Percentiles rank a stretch among this genome's conserved stretches.
phyloP scores from a whole-genome alignment of 2,113 vertebrate species.

The Motacilla alba region DNA sequence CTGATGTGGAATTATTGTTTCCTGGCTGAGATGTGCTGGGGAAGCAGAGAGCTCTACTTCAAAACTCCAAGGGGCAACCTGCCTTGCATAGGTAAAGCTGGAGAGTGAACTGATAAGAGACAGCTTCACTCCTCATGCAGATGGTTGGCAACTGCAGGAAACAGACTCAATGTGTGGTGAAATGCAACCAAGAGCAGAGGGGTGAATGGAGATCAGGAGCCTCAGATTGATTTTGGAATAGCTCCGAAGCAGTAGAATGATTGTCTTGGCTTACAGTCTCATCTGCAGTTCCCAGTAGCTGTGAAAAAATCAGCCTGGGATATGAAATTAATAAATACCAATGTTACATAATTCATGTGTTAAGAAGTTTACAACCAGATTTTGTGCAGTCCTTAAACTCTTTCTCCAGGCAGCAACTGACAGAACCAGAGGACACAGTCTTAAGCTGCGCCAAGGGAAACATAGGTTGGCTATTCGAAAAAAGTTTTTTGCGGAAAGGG shows the following conservation, averaged over 20 bases:
- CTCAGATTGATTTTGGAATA: neutral
- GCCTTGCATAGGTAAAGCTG: neutral
- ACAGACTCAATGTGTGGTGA: neutral
- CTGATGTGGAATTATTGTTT: constrained; percentile 28
- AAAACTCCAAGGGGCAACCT: neutral
- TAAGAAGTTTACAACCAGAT: neutral
- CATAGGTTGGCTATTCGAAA: neutral
- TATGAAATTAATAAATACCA: neutral
- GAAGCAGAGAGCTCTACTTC: neutral
- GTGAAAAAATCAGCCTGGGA: neutral
- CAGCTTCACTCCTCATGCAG: neutral
- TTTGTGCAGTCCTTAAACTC: neutral
- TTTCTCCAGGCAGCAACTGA: neutral
- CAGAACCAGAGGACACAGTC: neutral
- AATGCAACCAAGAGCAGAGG: neutral
- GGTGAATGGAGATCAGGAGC: neutral
- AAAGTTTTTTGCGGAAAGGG: neutral
- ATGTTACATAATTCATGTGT: neutral
- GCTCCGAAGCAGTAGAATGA: neutral
- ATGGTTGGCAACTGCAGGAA: neutral
- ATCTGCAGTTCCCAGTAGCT: neutral
- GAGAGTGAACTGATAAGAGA: neutral
- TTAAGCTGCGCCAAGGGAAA: neutral
- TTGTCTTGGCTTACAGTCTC: neutral
- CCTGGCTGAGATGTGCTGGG: neutral